phyloP scores from a whole-genome alignment of 2,113 vertebrate genomes.

The Laticauda laticaudata region DNA sequence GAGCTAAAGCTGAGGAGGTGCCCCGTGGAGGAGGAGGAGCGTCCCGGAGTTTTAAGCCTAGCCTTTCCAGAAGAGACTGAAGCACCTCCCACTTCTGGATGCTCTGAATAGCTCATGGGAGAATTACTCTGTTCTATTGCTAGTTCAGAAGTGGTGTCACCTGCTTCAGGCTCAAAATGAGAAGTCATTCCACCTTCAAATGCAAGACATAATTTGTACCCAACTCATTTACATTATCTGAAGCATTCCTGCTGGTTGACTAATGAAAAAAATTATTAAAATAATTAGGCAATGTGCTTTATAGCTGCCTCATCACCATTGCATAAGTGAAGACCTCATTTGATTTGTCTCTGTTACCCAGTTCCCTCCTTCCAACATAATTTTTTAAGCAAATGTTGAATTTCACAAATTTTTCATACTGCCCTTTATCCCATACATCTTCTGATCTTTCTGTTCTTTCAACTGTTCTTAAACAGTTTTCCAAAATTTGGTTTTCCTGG shows the following conservation, averaged over 20 bases:
- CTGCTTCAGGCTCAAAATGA: neutral
- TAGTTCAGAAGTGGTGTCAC: neutral
- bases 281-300: neutral
- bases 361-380: neutral
- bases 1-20: too few relatives aligned
- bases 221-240: neutral
- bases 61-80: too few relatives aligned
- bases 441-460: neutral
- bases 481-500: neutral
- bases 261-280: neutral
- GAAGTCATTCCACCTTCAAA: neutral
- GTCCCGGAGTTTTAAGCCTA: too few relatives aligned
- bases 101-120: too few relatives aligned
- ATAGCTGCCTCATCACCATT: neutral
- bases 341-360: neutral
- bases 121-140: neutral
- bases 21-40: too few relatives aligned
- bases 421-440: neutral
- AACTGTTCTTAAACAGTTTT: neutral
- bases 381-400: neutral
- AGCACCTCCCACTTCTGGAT: too few relatives aligned
- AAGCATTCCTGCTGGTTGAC: neutral
- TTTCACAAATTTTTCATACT: neutral
- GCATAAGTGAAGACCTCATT: neutral
- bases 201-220: neutral